Evolutionary conservation across 1,140 invertebrate species (phyloP), one percentile per base, ranked within the genome.

Genomic region (Ganaspis sp.): DNA sequence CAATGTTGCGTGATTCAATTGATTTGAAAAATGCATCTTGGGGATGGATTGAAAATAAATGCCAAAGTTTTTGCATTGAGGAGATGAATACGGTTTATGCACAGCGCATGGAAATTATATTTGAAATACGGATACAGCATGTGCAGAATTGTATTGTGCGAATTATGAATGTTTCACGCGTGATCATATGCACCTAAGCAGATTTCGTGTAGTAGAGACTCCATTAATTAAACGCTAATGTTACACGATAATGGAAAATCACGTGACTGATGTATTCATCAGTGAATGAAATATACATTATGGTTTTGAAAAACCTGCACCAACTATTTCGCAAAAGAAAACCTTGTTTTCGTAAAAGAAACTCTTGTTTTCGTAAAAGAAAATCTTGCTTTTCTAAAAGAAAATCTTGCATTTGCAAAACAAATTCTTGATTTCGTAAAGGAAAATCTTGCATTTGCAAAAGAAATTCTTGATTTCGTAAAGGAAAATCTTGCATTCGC

Each of bases 141-240:
- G 45, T 64, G 23, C 23, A 64, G 23, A 23, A 26, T 9, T 64
- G 45, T 49, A 49, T 49, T 49, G 45, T 49, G 45, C n/a, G 21
- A 29, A 64, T 15, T 26, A 64, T 64, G 54, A 64, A 64, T 64
- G 21, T 64, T 64, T 64, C 23, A 64, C 23, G 23, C 54, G 23
- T 64, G 23, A 23, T 58, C 12, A 58, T 58, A 21, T 58, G 23
- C 23, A 29, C 9, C 54, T 3, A 29, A 15, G 21, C 54, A 64
- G 21, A 64, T 64, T 29, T 29, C 29, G 21, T 64, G 21, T 19
- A 15, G 54, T 29, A 64, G 54, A 12, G 15, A 26, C 54, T 64
- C 54, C 54, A 29, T 64, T 64, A 64, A 64, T 64, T 64, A 29
- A 64, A 29, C 23, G 12, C 21, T 26, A 5, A 64, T 64, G 54